Conservation (phyloP, 2,113 vertebrate species). For the Chauna torquata region DNA sequence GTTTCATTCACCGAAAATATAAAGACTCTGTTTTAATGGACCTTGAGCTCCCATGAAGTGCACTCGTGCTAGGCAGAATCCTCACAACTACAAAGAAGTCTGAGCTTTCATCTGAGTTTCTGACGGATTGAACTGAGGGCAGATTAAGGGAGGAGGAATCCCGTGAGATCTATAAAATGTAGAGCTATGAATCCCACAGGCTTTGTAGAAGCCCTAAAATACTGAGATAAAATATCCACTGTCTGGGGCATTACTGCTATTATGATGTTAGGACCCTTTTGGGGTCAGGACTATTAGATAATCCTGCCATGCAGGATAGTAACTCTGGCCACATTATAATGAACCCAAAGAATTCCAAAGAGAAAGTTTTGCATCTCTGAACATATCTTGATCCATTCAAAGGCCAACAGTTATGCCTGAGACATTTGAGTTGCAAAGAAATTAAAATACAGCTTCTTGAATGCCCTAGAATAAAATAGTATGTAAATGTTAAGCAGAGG, state of each 20-base stretch:
- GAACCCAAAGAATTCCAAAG: background rate
- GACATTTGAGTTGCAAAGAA: background rate
- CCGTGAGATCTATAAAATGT: background rate
- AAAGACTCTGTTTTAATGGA: constrained; percentile 20
- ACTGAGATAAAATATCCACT: background rate
- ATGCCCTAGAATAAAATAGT: background rate
- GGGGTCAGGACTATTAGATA: background rate
- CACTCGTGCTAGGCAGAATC: background rate
- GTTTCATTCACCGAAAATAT: constrained; percentile 15
- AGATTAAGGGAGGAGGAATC: background rate
- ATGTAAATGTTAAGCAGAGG: background rate
- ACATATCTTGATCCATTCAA: background rate
- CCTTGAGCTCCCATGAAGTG: accelerated
- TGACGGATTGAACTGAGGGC: background rate
- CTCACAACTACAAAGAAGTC: background rate
- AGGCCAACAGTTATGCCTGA: background rate
- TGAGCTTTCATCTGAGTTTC: background rate
- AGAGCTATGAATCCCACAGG: background rate
- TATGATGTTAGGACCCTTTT: background rate
- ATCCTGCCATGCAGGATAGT: background rate
- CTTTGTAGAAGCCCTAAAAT: background rate
- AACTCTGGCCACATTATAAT: background rate
- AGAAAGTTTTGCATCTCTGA: background rate
- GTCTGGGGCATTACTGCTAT: background rate
- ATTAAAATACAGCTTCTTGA: background rate